Conservation (phyloP, 2,113 vertebrate genomes). For the Arvicanthis niloticus region DNA sequence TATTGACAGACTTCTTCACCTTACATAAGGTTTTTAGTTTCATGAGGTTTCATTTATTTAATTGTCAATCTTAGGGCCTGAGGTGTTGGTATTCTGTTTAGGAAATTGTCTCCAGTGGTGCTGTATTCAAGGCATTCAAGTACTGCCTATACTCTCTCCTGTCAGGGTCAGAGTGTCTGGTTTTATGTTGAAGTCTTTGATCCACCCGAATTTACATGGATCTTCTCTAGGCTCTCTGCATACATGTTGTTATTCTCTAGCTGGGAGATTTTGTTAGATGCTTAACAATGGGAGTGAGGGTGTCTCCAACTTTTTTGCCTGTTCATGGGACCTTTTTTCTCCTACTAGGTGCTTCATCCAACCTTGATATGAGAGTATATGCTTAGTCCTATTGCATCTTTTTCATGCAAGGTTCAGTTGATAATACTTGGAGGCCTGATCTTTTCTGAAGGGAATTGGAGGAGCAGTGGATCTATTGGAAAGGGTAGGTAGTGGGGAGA, state of each 20-base stretch:
- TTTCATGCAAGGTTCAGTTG: not conserved
- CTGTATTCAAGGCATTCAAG: too few relatives aligned
- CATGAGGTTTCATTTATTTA: not conserved
- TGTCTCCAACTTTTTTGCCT: too few relatives aligned
- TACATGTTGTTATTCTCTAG: not conserved
- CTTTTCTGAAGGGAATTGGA: not conserved
- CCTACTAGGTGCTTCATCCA: too few relatives aligned
- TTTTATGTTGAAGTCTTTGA: not conserved
- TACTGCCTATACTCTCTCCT: not conserved
- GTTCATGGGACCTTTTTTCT: too few relatives aligned
- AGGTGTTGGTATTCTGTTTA: not conserved
- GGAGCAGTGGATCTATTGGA: not conserved
- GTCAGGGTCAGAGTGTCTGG: not conserved
- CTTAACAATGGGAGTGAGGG: not conserved
- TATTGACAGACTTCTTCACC: not conserved
- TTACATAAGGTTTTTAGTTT: not conserved
- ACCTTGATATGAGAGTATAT: too few relatives aligned
- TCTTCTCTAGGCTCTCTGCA: not conserved
- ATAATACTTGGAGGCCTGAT: not conserved
- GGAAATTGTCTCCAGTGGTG: not conserved
- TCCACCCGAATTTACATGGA: not conserved
- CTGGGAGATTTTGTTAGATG: not conserved
- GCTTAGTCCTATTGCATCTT: too few relatives aligned
- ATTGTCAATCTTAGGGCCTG: not conserved
- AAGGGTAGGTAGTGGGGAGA: not conserved